Evolutionary conservation across 2,113 vertebrate species (phyloP).

Genomic region (Propithecus coquereli): DNA sequence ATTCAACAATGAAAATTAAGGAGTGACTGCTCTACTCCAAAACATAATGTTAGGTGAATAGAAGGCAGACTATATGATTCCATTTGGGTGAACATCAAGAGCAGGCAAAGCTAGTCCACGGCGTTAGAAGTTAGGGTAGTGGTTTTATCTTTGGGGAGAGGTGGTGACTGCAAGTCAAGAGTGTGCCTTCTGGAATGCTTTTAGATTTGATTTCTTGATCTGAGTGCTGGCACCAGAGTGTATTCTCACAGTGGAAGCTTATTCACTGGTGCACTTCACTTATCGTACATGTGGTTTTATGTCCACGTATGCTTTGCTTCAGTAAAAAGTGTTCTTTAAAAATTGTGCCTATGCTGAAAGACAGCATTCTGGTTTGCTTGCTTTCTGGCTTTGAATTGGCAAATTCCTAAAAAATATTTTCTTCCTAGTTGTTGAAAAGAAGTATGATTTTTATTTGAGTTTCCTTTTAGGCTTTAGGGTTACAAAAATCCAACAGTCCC

Average conservation of each 20-base stretch:
- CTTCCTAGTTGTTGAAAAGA: neutral
- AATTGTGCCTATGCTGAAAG: neutral
- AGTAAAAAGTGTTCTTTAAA: neutral
- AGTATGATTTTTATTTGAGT: neutral
- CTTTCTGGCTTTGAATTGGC: neutral
- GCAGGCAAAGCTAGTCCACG: neutral
- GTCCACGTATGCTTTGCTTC: neutral
- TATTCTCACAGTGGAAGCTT: neutral
- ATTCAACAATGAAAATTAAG: neutral
- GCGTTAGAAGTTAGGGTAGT: neutral
- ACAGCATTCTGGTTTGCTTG: neutral
- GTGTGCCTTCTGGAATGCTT: neutral
- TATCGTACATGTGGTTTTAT: neutral
- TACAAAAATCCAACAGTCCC: neutral
- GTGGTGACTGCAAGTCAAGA: no score
- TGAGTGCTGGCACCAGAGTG: neutral
- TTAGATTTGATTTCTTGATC: neutral
- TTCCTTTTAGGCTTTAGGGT: neutral
- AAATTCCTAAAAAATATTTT: neutral
- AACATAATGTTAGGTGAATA: neutral
- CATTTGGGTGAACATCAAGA: neutral
- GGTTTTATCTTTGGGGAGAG: neutral
- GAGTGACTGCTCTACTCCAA: fast-evolving
- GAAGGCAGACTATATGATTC: neutral
- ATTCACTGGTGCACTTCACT: no score